Evolutionary conservation across 2,888 invertebrate species (phyloP), one percentile per base, ranked within the genome.

Genomic region (Melanotus villosus): DNA sequence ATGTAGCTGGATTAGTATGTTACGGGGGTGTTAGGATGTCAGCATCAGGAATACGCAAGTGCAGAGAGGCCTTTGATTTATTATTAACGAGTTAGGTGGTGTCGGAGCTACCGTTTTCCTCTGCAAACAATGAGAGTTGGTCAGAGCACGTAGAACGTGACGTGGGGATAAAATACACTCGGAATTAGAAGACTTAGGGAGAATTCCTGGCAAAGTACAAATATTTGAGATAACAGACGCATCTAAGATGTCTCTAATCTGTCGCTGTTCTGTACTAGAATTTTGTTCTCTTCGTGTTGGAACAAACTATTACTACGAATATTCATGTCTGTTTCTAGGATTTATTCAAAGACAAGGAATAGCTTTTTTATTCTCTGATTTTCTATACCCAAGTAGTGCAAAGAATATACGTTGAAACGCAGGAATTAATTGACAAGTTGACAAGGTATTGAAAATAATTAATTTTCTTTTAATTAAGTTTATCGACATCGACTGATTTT

Each of bases 41-140:
- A 52, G 52, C 52, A 36, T 47, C 54, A 41, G 54, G 63, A 63
- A 54, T 63, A 54, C 54, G 41, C 63, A 43, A 63, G 63, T 43
- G 54, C 18, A 30, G 32, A 62, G 62, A 63, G 52, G 43, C 56
- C 56, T 64, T 64, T 54, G 56, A 64, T 64, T 64, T 64, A 64
- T 64, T 64, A 64, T 64, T 64, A 54, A 64, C 32, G 64, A 34
- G 41, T 57, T 62, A 47, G 23, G 23, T 10, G 38, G 38, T 50
- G 62, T 14, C 32, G 14, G 59, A 23, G 58, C 21, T 58, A 19
- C 41, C 18, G 14, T 23, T 58, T 58, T 41, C 26, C 58, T 58
- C 26, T 41, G 36, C 9, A 14, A 26, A 41, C 41, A 58, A 38
- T 57, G 32, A 26, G 23, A 18, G 41, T 19, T 58, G 19, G 21